These are phyloP conservation scores for Batillaria attramentaria DNA, from an alignment of 1,140 invertebrate species.

Conservation along the genomic window DNA sequence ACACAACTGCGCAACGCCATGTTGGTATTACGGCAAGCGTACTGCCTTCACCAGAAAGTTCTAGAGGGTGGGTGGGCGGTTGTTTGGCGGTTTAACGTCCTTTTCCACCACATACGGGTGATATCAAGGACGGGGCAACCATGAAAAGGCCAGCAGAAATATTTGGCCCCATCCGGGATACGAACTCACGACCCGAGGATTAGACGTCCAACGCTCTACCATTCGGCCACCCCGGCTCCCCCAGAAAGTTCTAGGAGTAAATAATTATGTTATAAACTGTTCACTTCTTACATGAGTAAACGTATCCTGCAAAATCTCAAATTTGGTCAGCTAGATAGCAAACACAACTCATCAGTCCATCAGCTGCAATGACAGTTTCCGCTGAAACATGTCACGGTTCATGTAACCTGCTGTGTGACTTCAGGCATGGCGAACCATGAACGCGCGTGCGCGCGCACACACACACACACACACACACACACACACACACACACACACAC, in stretches of 20 bases:
- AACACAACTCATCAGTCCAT: not conserved
- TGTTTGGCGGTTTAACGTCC: too few relatives aligned
- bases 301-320: not conserved
- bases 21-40: not conserved
- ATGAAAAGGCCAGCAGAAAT: not conserved
- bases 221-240: too few relatives aligned
- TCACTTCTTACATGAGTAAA: too few relatives aligned
- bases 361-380: not conserved
- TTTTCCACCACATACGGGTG: too few relatives aligned
- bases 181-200: too few relatives aligned
- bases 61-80: too few relatives aligned
- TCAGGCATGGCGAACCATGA: too few relatives aligned
- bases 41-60: too few relatives aligned
- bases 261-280: too few relatives aligned
- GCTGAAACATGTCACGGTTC: not conserved
- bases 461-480: not conserved
- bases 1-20: not conserved
- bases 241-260: too few relatives aligned
- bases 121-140: too few relatives aligned
- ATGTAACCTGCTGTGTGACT: not conserved
- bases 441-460: not conserved
- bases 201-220: too few relatives aligned
- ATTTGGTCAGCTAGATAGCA: not conserved
- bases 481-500: conserved; percentile 16
- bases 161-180: not conserved